A percentile compares a stretch with the other conserved stretches of the same genome.
Conservation (phyloP, 2,113 vertebrate genomes). For the Thryonomys swinderianus region DNA sequence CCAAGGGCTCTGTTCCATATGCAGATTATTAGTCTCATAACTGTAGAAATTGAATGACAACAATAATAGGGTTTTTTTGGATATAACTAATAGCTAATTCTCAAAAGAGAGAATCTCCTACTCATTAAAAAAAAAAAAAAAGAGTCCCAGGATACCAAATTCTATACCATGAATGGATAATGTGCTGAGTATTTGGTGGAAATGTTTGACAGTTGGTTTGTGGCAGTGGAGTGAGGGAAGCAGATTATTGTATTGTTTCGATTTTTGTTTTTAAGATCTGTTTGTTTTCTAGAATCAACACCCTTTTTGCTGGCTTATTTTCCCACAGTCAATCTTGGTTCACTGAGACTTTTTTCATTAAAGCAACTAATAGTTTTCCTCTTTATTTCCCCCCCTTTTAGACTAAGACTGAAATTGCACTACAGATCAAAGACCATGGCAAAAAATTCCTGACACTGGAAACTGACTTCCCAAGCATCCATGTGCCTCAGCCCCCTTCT, state of each 20-base stretch:
- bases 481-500: neutral
- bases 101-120: neutral
- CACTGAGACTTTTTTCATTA: conserved; percentile 66
- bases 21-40: neutral
- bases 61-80: neutral
- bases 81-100: neutral
- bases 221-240: neutral
- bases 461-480: conserved; percentile 59
- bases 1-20: neutral
- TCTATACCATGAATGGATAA: neutral
- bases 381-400: conserved; percentile 57
- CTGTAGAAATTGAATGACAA: neutral
- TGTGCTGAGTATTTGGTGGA: neutral
- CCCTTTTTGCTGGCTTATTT: conserved; percentile 36
- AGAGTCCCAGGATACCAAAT: neutral
- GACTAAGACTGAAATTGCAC: conserved; percentile 66
- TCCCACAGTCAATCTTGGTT: conserved; percentile 33
- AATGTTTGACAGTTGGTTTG: neutral
- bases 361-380: conserved; percentile 67
- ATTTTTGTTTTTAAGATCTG: conserved; percentile 44
- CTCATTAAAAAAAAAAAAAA: neutral
- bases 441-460: conserved; percentile 69
- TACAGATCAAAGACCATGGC: conserved; percentile 78
- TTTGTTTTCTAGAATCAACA: conserved; percentile 62
- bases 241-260: neutral